These are phyloP conservation scores for Pitangus sulphuratus DNA, from an alignment of 2,797 vertebrate genomes.

Conservation along the genomic window DNA sequence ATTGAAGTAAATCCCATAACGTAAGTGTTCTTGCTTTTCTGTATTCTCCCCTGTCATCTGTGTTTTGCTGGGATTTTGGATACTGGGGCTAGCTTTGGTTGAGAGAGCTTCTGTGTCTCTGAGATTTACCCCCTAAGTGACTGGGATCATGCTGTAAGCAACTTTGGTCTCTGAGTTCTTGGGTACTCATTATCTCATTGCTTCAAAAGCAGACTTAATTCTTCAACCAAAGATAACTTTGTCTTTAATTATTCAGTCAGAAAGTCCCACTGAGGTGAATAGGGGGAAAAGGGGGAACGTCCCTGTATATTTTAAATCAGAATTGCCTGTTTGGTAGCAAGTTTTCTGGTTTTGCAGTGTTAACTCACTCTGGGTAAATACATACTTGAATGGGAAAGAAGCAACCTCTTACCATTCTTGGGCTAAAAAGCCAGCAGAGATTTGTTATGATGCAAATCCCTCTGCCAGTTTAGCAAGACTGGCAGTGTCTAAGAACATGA, in stretches of 20 bases:
- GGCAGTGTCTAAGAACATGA: constrained; percentile 1
- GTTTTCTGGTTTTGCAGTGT: background rate
- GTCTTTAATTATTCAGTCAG: constrained; percentile 26
- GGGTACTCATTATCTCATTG: constrained; percentile 17
- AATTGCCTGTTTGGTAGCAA: background rate
- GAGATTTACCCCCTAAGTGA: background rate
- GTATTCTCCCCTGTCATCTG: constrained; percentile 10
- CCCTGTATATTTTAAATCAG: background rate
- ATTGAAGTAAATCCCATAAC: constrained; percentile 43
- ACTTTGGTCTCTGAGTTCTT: background rate
- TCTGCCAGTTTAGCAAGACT: background rate
- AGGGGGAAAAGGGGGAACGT: background rate
- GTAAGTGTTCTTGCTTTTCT: constrained; percentile 21
- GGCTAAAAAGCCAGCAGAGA: constrained; percentile 8
- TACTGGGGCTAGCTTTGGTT: constrained; percentile 38
- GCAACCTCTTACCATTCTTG: background rate
- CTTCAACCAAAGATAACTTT: constrained; percentile 27
- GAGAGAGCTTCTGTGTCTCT: constrained; percentile 12
- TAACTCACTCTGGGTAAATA: background rate
- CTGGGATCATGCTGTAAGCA: constrained; percentile 30
- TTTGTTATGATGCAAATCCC: constrained; percentile 28
- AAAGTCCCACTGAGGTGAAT: background rate
- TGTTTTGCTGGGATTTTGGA: constrained; percentile 47
- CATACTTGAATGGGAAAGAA: background rate
- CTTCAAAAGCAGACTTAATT: constrained; percentile 42